A percentile compares a stretch with the other conserved stretches of the same genome.
Conservation (phyloP, 2,113 vertebrate genomes). For the Peromyscus californicus region DNA sequence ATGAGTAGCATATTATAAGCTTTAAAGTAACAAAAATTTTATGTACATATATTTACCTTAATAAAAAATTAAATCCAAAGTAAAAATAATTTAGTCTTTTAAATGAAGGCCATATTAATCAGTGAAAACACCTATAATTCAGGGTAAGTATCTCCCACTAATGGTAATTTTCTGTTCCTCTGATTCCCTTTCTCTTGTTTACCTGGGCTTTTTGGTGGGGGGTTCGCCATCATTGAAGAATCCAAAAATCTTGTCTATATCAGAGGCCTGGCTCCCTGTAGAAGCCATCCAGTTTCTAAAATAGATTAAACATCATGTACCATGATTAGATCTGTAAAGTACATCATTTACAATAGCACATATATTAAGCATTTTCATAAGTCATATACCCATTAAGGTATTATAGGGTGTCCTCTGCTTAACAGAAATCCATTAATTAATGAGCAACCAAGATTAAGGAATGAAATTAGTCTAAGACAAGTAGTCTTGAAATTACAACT, state of each 20-base stretch:
- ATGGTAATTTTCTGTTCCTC: not conserved
- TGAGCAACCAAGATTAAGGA: not conserved
- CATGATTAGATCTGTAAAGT: constrained; percentile 75
- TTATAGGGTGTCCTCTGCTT: not conserved
- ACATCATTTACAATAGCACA: constrained; percentile 57
- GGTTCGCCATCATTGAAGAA: constrained; percentile 91
- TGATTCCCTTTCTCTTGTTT: constrained; percentile 69
- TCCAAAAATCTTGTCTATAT: constrained; percentile 87
- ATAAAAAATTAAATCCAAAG: constrained; percentile 46
- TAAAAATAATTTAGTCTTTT: constrained; percentile 5
- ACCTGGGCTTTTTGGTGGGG: constrained; percentile 96
- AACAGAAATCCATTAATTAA: constrained; percentile 39
- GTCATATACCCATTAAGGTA: not conserved
- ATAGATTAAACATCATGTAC: constrained; percentile 78
- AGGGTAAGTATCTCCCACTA: not conserved
- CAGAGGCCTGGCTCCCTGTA: constrained; percentile 90
- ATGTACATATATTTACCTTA: fast-evolving
- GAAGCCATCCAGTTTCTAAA: constrained; percentile 96
- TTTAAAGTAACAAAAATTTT: not conserved
- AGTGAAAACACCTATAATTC: not conserved
- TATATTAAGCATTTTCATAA: constrained; percentile 55
- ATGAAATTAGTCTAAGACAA: constrained; percentile 53
- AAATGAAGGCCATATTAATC: not conserved
- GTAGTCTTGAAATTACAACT: not conserved
- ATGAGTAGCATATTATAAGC: not conserved